These are phyloP conservation scores for Pseudorectes ferrugineus DNA, from an alignment of 2,113 vertebrate species.

Conservation along the genomic window DNA sequence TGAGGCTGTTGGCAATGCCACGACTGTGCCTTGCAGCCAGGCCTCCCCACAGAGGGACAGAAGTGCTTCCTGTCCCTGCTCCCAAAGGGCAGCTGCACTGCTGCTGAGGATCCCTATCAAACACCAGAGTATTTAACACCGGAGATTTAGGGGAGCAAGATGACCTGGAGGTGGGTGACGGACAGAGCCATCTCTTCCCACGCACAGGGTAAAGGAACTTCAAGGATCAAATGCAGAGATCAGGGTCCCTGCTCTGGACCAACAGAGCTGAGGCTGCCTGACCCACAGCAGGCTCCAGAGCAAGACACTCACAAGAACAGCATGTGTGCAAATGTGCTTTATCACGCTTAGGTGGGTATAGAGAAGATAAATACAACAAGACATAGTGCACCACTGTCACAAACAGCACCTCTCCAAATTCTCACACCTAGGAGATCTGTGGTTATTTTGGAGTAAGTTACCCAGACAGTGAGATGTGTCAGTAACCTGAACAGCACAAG, in stretches of 20 bases:
- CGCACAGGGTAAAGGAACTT: not conserved
- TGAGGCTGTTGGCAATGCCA: not conserved
- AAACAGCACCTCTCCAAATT: not conserved
- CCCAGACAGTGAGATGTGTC: not conserved
- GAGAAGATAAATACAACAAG: not conserved
- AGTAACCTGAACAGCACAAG: not conserved
- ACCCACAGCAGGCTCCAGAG: not conserved
- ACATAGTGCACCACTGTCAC: not conserved
- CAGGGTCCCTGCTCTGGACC: not conserved
- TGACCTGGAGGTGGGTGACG: fast-evolving
- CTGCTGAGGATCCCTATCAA: not conserved
- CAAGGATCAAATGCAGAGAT: not conserved
- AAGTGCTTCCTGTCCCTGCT: not conserved
- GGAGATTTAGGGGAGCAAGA: not conserved
- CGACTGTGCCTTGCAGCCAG: not conserved
- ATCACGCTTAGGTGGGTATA: not conserved
- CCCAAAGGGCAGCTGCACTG: not conserved
- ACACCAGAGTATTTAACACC: not conserved
- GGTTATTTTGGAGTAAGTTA: not conserved
- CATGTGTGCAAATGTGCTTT: not conserved
- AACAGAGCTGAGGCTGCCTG: not conserved
- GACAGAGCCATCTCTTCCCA: not conserved
- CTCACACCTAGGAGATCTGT: not conserved
- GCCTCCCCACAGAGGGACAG: not conserved
- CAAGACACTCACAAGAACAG: not conserved